Conservation (phyloP, 2,888 invertebrate species). For the Lycophotia porphyrea region DNA sequence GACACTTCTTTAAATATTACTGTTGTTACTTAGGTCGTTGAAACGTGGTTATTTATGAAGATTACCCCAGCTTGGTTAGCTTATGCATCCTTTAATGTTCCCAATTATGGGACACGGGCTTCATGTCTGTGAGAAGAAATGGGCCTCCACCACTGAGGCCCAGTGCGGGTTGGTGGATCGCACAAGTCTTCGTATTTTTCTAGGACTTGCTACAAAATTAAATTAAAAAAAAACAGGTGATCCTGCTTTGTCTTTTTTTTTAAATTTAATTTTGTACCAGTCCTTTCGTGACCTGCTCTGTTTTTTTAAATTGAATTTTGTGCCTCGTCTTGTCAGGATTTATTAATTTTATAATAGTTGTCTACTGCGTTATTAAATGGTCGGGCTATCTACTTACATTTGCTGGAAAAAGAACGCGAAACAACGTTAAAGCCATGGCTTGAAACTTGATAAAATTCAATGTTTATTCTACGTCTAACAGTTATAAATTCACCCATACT, state of each 20-base stretch:
- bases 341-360: background rate
- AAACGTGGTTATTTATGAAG: slow-evolving; percentile 9
- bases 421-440: background rate
- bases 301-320: no score
- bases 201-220: no score
- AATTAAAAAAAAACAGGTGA: no score
- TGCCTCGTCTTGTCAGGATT: background rate
- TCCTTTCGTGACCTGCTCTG: no score
- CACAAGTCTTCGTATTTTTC: background rate
- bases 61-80: background rate
- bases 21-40: background rate
- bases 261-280: no score
- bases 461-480: slow-evolving; percentile 31
- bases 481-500: slow-evolving; percentile 44
- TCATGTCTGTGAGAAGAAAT: background rate
- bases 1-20: slow-evolving; percentile 36
- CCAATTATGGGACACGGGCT: background rate
- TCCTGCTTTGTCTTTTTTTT: background rate
- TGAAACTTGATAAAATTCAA: slow-evolving; percentile 32
- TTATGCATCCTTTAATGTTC: background rate
- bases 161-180: no score
- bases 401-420: background rate
- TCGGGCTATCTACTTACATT: background rate
- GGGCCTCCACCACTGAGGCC: no score
- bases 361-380: background rate